Conservation (phyloP, 2,797 vertebrate genomes). For the Mastacembelus armatus region DNA sequence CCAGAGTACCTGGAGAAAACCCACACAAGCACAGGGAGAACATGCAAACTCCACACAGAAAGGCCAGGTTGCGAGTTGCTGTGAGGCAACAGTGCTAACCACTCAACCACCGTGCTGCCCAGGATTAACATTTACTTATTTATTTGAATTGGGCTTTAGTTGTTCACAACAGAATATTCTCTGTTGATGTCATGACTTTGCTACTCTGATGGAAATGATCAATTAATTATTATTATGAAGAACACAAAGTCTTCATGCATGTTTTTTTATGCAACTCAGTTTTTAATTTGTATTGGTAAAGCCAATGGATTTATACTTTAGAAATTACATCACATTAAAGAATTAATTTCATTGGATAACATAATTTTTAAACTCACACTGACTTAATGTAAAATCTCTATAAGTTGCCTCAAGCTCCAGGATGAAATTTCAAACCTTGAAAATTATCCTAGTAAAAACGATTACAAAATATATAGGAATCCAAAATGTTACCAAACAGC, state of each 20-base stretch:
- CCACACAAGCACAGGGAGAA: too few species aligned
- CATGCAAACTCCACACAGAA: too few species aligned
- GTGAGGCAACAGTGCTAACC: too few species aligned
- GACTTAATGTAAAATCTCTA: neutral
- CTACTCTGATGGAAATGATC: constrained; percentile 4
- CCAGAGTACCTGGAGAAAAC: too few species aligned
- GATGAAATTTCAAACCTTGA: neutral
- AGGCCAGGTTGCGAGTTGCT: too few species aligned
- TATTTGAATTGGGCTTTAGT: constrained; percentile 24
- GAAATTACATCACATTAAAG: too few species aligned
- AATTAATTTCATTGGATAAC: too few species aligned
- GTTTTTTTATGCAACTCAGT: neutral
- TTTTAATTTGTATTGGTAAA: neutral
- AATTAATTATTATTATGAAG: too few species aligned
- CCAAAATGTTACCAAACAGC: neutral
- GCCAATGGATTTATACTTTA: neutral
- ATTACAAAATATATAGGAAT: neutral
- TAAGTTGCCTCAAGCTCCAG: neutral
- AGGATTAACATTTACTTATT: too few species aligned
- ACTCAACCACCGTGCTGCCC: too few species aligned
- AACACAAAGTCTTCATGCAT: neutral
- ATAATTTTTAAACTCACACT: neutral
- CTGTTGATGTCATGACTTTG: constrained; percentile 26
- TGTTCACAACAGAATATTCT: constrained; percentile 29
- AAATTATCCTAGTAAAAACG: neutral